Evolutionary conservation across 2,797 vertebrate genomes (phyloP), one percentile per base, ranked within the genome.

Genomic region (Acanthiza pusilla): DNA sequence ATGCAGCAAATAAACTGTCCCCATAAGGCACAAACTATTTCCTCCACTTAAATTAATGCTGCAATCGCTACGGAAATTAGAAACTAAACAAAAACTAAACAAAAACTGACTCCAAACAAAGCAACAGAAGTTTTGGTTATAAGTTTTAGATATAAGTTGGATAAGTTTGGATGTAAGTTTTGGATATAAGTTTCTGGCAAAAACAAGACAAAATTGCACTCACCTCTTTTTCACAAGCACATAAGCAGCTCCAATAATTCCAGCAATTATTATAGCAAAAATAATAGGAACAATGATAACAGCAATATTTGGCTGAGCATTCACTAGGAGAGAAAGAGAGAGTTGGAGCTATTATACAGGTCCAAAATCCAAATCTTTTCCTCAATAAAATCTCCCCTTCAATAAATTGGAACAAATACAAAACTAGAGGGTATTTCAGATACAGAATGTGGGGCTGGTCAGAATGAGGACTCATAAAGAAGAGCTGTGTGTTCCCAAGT

Each of bases 151-250:
- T 50, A 11, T 25, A 50, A 57, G 22, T 7, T n/a, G 17, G 42
- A 43, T 43, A 43, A 43, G 21, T 47, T 22, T 47, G 68, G 67
- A 47, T 43, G 0, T 2, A 40, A 74, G 30, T 54, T 83, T 73
- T 74, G 47, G 47, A 51, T 29, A 23, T 27, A 51, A 57, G 20
- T 7, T n/a, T 74, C 18, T 77, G 65, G 16, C 48, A 26, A 25
- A 63, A 72, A 77, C 4, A 27, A 74, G 32, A 18, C 2, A 13
- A 47, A 75, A 40, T 1, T 20, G 38, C 25, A 91, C 98, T 88
- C 93, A 99, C 99, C 98, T 99, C 96, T 99, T 99, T 92, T 98
- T 99, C 93, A 99, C 94, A 53, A 99, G 96, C 9, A 98, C 80
- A 25, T 98, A 99, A 91, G 98, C 98, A 50, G 97, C 98, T 45